These are phyloP conservation scores for Cryptophagus acutangulus DNA, from an alignment of 2,888 invertebrate genomes.

Conservation along the genomic window DNA sequence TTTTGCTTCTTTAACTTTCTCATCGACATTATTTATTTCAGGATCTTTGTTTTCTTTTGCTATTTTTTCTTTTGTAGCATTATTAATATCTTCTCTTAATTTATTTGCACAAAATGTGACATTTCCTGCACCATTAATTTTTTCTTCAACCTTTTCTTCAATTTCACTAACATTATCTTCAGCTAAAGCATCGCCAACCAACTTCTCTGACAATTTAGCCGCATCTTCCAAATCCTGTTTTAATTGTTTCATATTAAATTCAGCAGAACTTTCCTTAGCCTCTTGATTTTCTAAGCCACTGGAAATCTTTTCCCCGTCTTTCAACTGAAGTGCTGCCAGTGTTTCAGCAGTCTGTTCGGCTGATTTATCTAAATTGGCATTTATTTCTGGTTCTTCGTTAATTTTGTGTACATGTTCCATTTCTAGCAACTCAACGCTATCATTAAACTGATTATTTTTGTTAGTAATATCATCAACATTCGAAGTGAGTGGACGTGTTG, in stretches of 20 bases:
- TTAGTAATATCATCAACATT: slow-evolving; percentile 1
- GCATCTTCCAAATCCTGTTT: slow-evolving; percentile 3
- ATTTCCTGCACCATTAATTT: too few species aligned
- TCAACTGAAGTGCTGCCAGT: neutral
- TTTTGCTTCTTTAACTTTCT: slow-evolving; percentile 9
- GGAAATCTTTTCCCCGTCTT: neutral
- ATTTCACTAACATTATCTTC: too few species aligned
- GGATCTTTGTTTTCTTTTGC: neutral
- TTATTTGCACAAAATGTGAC: too few species aligned
- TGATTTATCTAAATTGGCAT: too few species aligned
- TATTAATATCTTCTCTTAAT: neutral
- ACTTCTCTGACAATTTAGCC: neutral
- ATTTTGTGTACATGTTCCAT: slow-evolving; percentile 2
- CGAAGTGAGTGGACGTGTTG: slow-evolving; percentile 23
- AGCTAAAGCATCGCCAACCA: too few species aligned
- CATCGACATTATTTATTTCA: neutral
- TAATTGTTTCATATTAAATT: slow-evolving; percentile 4
- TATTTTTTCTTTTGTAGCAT: neutral
- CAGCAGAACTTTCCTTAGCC: neutral
- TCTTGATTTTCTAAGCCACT: neutral
- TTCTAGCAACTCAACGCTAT: slow-evolving; percentile 4
- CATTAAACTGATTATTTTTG: slow-evolving; percentile 14
- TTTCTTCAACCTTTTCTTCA: too few species aligned
- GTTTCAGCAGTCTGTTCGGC: neutral
- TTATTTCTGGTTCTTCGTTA: neutral